phyloP scores from a whole-genome alignment of 2,888 invertebrate genomes.

The Neocrepidodera transversa region DNA sequence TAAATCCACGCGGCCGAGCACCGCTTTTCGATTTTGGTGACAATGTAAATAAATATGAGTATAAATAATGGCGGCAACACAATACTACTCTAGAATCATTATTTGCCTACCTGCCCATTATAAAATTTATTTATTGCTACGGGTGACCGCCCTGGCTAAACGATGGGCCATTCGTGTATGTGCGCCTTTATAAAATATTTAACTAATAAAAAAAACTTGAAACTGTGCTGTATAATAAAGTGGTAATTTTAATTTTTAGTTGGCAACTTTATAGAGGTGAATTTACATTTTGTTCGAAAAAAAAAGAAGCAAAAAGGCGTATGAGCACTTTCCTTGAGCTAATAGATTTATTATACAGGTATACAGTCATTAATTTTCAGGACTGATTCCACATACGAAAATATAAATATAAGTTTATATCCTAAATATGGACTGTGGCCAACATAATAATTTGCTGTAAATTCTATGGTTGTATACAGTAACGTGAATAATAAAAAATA shows the following conservation, averaged over 20 bases:
- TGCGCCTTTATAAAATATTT: slow-evolving; percentile 8
- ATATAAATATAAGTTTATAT: too few species aligned
- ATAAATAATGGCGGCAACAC: slow-evolving; percentile 54
- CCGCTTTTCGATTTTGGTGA: slow-evolving; percentile 50
- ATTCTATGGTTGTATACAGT: too few species aligned
- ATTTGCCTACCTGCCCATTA: slow-evolving; percentile 56
- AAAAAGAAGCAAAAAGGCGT: background rate
- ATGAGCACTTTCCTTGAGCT: too few species aligned
- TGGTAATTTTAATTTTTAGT: slow-evolving; percentile 7
- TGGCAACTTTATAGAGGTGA: slow-evolving; percentile 10
- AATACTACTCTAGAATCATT: slow-evolving; percentile 53
- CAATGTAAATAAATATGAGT: slow-evolving; percentile 54
- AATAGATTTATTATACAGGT: too few species aligned
- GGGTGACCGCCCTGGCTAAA: slow-evolving; percentile 34
- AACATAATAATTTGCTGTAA: too few species aligned
- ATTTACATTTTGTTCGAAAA: slow-evolving; percentile 11
- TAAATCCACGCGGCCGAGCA: slow-evolving; percentile 41
- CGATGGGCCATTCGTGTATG: slow-evolving; percentile 2
- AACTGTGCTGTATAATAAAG: slow-evolving; percentile 8
- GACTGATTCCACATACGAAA: too few species aligned
- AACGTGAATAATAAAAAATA: too few species aligned
- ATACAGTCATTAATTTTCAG: too few species aligned
- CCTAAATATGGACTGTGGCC: too few species aligned
- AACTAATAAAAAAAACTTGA: background rate
- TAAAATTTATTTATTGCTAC: slow-evolving; percentile 50